These are phyloP conservation scores for Baryphthengus martii DNA, from an alignment of 2,113 vertebrate genomes.

Conservation along the genomic window DNA sequence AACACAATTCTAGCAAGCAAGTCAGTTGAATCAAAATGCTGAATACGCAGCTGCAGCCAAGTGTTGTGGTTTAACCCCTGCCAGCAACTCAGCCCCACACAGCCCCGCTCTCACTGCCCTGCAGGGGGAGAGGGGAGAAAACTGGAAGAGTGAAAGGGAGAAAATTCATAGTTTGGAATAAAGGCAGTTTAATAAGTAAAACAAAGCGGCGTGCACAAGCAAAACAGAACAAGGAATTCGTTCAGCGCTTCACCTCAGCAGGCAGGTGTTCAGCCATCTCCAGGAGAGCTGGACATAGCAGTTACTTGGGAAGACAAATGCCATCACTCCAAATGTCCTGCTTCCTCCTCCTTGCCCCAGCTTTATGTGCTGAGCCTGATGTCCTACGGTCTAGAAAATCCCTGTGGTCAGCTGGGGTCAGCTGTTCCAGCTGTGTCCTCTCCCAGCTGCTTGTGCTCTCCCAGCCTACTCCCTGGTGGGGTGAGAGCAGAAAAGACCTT, in stretches of 20 bases:
- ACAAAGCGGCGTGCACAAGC: background rate
- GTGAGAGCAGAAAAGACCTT: background rate
- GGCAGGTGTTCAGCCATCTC: background rate
- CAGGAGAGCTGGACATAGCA: background rate
- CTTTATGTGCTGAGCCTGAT: background rate
- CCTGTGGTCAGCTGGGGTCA: background rate
- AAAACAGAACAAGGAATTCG: background rate
- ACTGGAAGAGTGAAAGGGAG: background rate
- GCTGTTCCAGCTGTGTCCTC: background rate
- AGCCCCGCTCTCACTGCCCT: background rate
- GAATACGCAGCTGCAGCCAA: background rate
- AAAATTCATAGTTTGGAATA: too few relatives aligned
- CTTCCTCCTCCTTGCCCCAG: background rate
- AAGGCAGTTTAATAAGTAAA: background rate
- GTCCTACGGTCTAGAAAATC: background rate
- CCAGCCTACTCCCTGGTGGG: background rate
- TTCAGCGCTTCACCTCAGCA: background rate
- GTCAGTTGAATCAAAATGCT: background rate
- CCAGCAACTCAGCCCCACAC: background rate
- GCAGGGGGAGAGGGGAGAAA: background rate
- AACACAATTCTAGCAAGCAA: background rate
- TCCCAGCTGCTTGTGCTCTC: background rate
- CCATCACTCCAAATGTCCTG: background rate
- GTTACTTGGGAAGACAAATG: background rate
- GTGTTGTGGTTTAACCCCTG: background rate